A percentile compares a stretch with the other conserved stretches of the same genome.
These are phyloP conservation scores for Melanophora roralis DNA, from an alignment of 2,888 invertebrate genomes.

Conservation along the genomic window DNA sequence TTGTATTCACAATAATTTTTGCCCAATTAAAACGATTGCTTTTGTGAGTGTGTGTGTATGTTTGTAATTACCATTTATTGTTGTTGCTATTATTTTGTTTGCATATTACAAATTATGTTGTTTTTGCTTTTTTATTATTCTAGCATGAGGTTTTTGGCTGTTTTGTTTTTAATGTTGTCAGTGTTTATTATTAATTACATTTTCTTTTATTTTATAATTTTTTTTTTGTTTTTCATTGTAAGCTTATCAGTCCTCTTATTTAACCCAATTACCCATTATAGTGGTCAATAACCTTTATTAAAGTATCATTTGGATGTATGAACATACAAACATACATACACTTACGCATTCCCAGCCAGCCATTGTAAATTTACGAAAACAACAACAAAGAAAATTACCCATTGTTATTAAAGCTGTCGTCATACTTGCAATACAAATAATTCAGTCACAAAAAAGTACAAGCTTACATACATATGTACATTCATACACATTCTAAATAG, in stretches of 20 bases:
- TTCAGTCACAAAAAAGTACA: slow-evolving; percentile 22
- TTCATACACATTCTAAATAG: not conserved
- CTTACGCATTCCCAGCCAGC: not conserved
- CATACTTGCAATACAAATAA: slow-evolving; percentile 52
- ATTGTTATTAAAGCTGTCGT: slow-evolving; percentile 43
- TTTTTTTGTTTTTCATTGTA: slow-evolving; percentile 38
- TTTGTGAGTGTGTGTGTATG: too few relatives aligned
- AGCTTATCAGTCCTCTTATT: slow-evolving; percentile 62
- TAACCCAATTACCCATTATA: slow-evolving; percentile 62
- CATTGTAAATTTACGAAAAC: slow-evolving; percentile 1
- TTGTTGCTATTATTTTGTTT: not conserved
- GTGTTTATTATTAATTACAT: slow-evolving; percentile 53
- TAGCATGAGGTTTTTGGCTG: slow-evolving; percentile 4
- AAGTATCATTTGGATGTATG: too few relatives aligned
- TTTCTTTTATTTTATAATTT: slow-evolving; percentile 37
- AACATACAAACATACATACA: not conserved
- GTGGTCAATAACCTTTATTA: slow-evolving; percentile 60
- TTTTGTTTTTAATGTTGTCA: slow-evolving; percentile 10
- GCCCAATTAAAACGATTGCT: not conserved
- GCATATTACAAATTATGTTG: not conserved
- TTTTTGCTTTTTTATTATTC: slow-evolving; percentile 37
- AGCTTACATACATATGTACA: not conserved
- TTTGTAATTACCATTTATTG: not conserved
- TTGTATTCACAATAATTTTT: not conserved
- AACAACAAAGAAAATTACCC: slow-evolving; percentile 5